Conservation (phyloP, 2,113 vertebrate species). For the Circaetus gallicus region DNA sequence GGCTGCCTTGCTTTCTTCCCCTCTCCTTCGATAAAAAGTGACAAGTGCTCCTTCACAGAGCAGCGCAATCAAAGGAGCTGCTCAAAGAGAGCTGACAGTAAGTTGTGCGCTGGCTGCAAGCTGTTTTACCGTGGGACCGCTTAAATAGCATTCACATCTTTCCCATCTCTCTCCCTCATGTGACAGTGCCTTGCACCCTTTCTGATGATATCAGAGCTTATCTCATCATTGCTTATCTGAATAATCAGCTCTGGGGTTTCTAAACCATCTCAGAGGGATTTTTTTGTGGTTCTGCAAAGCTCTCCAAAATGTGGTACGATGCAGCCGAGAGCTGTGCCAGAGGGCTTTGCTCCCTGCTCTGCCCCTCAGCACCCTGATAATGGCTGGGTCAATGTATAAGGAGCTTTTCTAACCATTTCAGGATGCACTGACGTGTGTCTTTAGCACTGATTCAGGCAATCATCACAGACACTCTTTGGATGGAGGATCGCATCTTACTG, state of each 20-base stretch:
- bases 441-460: background rate
- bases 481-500: background rate
- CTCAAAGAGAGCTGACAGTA: background rate
- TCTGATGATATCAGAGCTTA: background rate
- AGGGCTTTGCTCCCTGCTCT: background rate
- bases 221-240: background rate
- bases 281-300: background rate
- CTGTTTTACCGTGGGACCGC: background rate
- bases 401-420: background rate
- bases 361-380: background rate
- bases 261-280: background rate
- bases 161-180: background rate
- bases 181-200: background rate
- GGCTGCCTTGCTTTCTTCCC: constrained; percentile 36
- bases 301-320: background rate
- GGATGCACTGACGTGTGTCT: background rate
- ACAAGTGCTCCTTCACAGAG: constrained; percentile 46
- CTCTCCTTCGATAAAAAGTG: constrained; percentile 24
- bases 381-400: background rate
- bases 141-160: constrained; percentile 23
- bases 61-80: constrained; percentile 4
- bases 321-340: background rate
- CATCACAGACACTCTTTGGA: background rate
- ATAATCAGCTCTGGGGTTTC: background rate
- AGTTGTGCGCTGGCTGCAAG: background rate